These are phyloP conservation scores for Lithodes maja DNA, from an alignment of 2,888 invertebrate species.

Conservation along the genomic window DNA sequence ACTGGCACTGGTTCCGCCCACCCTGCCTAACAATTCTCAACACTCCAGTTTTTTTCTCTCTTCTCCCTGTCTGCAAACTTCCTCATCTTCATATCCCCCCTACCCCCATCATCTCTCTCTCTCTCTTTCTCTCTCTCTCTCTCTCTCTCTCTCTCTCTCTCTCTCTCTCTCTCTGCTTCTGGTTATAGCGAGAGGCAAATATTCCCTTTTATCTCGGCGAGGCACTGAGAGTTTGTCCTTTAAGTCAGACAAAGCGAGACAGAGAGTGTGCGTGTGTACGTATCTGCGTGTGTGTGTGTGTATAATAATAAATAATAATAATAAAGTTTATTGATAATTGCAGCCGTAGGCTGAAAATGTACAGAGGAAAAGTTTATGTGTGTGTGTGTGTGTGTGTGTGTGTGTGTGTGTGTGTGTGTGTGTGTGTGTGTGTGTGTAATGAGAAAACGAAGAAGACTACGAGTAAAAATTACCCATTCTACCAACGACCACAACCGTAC, in stretches of 20 bases:
- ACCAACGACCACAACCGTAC: no score
- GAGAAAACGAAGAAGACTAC: no score
- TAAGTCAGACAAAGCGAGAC: neutral
- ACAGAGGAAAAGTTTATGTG: no score
- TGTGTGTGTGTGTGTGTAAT: no score
- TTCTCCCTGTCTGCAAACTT: neutral
- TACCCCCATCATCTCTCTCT: neutral
- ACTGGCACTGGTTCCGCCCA: no score
- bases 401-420: no score
- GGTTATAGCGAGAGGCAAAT: neutral
- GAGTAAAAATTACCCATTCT: no score
- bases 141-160: neutral
- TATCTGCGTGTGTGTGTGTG: slow-evolving; percentile 13
- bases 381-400: no score
- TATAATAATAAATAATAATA: no score
- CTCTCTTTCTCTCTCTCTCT: neutral
- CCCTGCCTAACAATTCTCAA: no score
- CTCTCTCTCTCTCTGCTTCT: neutral
- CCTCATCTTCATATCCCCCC: neutral
- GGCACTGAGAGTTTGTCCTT: slow-evolving; percentile 1
- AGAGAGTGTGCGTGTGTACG: slow-evolving; percentile 17
- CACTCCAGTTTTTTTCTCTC: neutral
- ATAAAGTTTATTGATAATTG: no score
- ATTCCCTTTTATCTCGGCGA: neutral
- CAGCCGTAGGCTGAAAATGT: no score